Evolutionary conservation across 1,140 invertebrate genomes (phyloP).

Genomic region (Zaprionus ghesquierei): DNA sequence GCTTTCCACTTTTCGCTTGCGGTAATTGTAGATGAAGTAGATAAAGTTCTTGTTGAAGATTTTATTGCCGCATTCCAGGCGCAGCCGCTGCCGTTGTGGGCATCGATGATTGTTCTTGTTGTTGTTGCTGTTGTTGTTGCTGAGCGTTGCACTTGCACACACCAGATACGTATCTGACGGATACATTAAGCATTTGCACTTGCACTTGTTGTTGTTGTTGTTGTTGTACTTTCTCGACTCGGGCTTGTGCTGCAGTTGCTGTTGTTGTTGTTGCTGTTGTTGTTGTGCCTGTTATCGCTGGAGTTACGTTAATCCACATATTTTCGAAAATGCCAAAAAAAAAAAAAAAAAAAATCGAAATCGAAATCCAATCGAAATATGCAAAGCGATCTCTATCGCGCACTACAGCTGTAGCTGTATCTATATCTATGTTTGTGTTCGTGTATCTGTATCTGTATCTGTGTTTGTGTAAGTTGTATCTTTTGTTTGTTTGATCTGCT

Average conservation of each 20-base stretch:
- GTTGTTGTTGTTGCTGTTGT: slow-evolving; percentile 11
- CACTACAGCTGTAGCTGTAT: slow-evolving; percentile 23
- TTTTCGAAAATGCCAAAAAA: slow-evolving; percentile 43
- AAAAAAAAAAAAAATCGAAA: too few species aligned
- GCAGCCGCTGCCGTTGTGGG: slow-evolving; percentile 25
- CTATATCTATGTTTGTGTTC: too few species aligned
- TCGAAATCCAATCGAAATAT: slow-evolving; percentile 24
- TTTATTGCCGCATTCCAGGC: slow-evolving; percentile 74
- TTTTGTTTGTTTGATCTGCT: slow-evolving; percentile 28
- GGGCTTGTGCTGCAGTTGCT: slow-evolving; percentile 17
- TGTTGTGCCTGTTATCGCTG: slow-evolving; percentile 20
- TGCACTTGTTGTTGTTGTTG: slow-evolving; percentile 9
- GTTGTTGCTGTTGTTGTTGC: slow-evolving; percentile 37
- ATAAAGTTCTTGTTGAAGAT: slow-evolving; percentile 72
- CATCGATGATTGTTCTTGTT: slow-evolving; percentile 20
- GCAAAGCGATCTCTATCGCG: slow-evolving; percentile 23
- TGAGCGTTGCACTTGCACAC: too few species aligned
- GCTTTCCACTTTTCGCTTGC: slow-evolving; percentile 53
- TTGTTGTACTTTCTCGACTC: slow-evolving; percentile 7
- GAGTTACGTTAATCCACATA: slow-evolving; percentile 50
- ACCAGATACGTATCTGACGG: slow-evolving; percentile 47
- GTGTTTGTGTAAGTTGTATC: slow-evolving; percentile 19
- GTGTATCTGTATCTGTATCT: slow-evolving; percentile 16
- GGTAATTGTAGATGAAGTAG: slow-evolving; percentile 75
- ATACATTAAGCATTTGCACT: slow-evolving; percentile 49